Percentiles rank a stretch among this genome's conserved stretches.
Evolutionary conservation across 2,797 vertebrate species (phyloP).

Genomic region (Sarcoramphus papa): DNA sequence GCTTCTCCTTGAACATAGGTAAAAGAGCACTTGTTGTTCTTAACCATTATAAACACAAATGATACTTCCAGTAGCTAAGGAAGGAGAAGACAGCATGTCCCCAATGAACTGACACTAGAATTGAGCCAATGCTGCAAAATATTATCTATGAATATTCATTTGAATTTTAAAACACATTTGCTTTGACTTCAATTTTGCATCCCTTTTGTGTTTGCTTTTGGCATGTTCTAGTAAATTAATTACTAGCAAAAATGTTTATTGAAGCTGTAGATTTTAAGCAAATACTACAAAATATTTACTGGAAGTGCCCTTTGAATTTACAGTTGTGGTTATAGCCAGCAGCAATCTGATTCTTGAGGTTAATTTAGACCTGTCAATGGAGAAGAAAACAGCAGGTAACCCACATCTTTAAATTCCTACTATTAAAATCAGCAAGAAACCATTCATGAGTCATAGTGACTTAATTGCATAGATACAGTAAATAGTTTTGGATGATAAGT

Average conservation of each 20-base stretch:
- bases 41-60: neutral
- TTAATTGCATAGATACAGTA: neutral
- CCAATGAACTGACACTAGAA: neutral
- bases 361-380: neutral
- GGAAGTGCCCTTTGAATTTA: neutral
- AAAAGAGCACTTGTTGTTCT: neutral
- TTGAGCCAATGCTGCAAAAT: neutral
- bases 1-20: neutral
- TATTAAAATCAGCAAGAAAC: conserved; percentile 22
- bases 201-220: neutral
- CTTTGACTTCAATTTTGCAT: neutral
- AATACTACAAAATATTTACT: neutral
- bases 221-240: conserved; percentile 10
- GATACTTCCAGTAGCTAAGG: neutral
- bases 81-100: neutral
- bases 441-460: neutral
- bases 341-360: neutral
- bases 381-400: conserved; percentile 19
- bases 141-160: neutral
- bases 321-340: neutral
- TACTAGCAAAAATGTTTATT: neutral
- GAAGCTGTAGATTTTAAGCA: neutral
- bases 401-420: neutral
- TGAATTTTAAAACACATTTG: neutral
- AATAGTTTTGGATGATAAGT: neutral